Evolutionary conservation across 2,797 vertebrate species (phyloP), one percentile per base, ranked within the genome.

Genomic region (Micrastur ruficollis): DNA sequence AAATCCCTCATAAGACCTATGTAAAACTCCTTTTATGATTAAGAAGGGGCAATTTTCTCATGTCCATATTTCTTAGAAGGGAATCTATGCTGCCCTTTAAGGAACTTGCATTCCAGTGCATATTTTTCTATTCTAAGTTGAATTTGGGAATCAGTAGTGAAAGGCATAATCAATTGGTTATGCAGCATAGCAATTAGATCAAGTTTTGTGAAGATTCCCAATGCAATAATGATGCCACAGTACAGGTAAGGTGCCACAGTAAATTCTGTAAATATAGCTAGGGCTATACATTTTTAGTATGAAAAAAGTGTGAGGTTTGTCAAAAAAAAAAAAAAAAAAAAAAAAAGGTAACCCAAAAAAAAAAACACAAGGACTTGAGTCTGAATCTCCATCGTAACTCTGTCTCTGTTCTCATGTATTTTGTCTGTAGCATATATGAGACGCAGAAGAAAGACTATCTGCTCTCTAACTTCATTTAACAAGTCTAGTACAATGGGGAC

Each of bases 21-120:
- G 93, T 96, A 95, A 96, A 97, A 96, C 55, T 79, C 81, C 86
- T 97, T 97, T 97, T 93, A 96, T 97, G 95, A 92, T 92, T 92
- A 94, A 93, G 94, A 96, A 94, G 85, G 88, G 59, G 86, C 91
- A 97, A 97, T 97, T 96, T 97, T 95, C 91, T 93, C 70, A 47
- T 74, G 82, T 46, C 55, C 68, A 10, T 79, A 89, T 90, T 96
- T 93, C 91, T 96, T 92, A 84, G 88, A 93, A 75, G 71, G 44
- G 81, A 94, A 95, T 95, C 58, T 86, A 6, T 86, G 55, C 67
- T 76, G 40, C 26, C n/a, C 47, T 96, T 95, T 90, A 73, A 93
- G 76, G 55, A 94, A 94, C 68, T 89, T 95, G 80, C 86, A 96
- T 93, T 96, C 71, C 81, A 87, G 50, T 87, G 81, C 71, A 89